Evolutionary conservation across 2,113 vertebrate genomes (phyloP).

Genomic region (Notarius quadriscutis): DNA sequence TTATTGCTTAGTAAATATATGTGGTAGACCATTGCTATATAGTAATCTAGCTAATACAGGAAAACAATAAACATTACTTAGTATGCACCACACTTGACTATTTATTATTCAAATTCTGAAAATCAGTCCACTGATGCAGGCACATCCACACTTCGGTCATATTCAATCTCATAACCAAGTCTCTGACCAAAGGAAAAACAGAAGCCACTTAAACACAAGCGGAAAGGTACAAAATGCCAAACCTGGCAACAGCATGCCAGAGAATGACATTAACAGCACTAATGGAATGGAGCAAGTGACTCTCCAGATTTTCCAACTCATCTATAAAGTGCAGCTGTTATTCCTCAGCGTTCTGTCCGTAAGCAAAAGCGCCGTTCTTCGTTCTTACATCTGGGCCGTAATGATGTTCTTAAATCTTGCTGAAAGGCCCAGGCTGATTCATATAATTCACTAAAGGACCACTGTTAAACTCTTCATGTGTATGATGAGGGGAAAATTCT

Average conservation of each 20-base stretch:
- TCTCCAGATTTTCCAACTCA: slow-evolving; percentile 12
- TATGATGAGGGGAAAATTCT: not conserved
- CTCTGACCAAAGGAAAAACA: not conserved
- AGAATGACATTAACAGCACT: slow-evolving; percentile 5
- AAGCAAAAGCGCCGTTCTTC: not conserved
- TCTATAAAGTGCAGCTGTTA: slow-evolving; percentile 26
- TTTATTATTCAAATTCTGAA: not conserved
- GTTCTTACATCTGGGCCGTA: slow-evolving; percentile 7
- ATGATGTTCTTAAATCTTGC: slow-evolving; percentile 2
- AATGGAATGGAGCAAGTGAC: slow-evolving; percentile 22
- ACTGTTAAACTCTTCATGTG: not conserved
- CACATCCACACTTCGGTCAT: not conserved
- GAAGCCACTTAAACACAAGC: not conserved
- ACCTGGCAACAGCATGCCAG: not conserved
- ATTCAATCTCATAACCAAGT: not conserved
- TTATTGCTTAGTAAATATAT: not conserved
- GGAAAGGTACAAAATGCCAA: slow-evolving; percentile 17
- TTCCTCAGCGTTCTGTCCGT: slow-evolving; percentile 2
- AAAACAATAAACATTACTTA: slow-evolving; percentile 5
- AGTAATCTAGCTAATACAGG: not conserved
- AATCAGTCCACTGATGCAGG: not conserved
- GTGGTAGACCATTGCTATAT: not conserved
- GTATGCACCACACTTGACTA: not conserved
- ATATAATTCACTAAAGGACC: not conserved
- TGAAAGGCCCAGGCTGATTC: not conserved